Conservation (phyloP, 2,888 invertebrate genomes). For the Abscondita cerata region DNA sequence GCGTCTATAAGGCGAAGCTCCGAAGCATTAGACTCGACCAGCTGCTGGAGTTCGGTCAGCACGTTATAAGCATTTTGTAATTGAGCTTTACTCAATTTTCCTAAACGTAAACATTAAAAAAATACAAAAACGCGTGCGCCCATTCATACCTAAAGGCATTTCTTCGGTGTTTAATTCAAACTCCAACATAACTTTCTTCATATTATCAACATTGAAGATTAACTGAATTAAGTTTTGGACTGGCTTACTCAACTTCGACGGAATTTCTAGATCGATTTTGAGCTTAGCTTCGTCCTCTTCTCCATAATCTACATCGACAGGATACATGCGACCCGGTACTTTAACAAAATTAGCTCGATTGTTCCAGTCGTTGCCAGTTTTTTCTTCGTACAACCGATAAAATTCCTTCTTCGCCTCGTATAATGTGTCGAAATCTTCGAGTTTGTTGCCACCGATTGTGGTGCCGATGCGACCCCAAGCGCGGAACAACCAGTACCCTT, state of each 20-base stretch:
- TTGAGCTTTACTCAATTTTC: conserved; percentile 91
- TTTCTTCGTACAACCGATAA: conserved; percentile 67
- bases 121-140: background rate
- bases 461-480: conserved; percentile 98
- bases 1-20: conserved; percentile 75
- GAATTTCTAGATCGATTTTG: conserved; percentile 43
- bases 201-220: conserved; percentile 89
- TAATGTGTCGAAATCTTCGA: conserved; percentile 61
- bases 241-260: conserved; percentile 74
- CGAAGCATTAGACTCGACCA: conserved; percentile 62
- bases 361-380: conserved; percentile 84
- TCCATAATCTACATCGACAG: conserved; percentile 88
- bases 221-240: conserved; percentile 84
- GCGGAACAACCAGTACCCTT: conserved; percentile 62
- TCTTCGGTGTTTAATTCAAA: conserved; percentile 97
- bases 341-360: conserved; percentile 70
- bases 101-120: conserved; percentile 21
- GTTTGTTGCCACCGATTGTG: conserved; percentile 79
- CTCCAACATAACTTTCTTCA: conserved; percentile 93
- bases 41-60: conserved; percentile 71
- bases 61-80: conserved; percentile 86
- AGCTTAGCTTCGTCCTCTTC: conserved; percentile 62
- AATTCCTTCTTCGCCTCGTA: conserved; percentile 71
- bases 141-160: conserved; percentile 82
- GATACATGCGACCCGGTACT: conserved; percentile 77